Evolutionary conservation across 1,140 invertebrate species (phyloP).

Genomic region (Neotoxoptera formosana): DNA sequence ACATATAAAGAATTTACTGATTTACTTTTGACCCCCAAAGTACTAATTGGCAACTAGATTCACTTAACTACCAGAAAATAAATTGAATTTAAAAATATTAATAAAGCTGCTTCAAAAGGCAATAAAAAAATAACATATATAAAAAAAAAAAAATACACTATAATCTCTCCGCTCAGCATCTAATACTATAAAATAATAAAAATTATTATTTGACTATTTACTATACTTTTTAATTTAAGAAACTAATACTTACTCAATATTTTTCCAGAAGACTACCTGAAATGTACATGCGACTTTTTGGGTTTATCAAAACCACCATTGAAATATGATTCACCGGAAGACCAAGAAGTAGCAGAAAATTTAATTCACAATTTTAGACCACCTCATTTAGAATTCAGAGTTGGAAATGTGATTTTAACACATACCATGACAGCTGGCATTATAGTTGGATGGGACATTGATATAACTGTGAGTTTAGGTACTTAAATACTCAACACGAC

Average conservation of each 20-base stretch:
- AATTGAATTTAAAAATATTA: no score
- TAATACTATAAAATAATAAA: no score
- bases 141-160: no score
- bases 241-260: neutral
- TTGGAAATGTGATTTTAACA: neutral
- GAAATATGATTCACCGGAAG: no score
- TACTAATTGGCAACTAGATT: no score
- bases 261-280: neutral
- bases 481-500: neutral
- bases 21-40: neutral
- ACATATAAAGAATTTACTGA: no score
- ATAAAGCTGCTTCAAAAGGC: no score
- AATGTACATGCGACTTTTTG: neutral
- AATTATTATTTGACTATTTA: no score
- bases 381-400: neutral
- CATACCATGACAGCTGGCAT: neutral
- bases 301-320: neutral
- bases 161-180: no score
- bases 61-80: no score
- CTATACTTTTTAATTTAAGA: neutral
- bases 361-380: neutral
- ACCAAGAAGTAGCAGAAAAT: neutral
- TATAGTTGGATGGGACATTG: conserved; percentile 10
- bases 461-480: neutral
- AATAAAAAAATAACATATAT: no score